phyloP scores from a whole-genome alignment of 1,140 invertebrate genomes.

The Trichonephila clavata region DNA sequence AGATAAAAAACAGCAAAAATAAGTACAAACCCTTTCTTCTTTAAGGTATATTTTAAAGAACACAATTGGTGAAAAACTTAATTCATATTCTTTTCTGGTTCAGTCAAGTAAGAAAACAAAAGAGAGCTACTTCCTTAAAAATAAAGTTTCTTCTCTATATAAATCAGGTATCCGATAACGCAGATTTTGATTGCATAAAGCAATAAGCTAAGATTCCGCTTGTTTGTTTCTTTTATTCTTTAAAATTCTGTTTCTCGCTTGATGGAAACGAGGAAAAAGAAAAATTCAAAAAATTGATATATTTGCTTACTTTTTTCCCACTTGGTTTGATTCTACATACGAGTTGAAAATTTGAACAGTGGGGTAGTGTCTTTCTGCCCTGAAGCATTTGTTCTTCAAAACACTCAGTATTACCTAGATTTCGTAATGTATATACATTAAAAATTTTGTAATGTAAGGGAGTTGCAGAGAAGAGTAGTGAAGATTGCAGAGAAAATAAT shows the following conservation, averaged over 20 bases:
- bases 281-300: background rate
- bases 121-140: background rate
- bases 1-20: too few relatives aligned
- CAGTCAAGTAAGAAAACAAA: background rate
- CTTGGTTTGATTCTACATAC: background rate
- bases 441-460: too few relatives aligned
- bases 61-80: background rate
- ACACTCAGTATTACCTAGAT: too few relatives aligned
- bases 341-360: too few relatives aligned
- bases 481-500: too few relatives aligned
- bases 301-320: background rate
- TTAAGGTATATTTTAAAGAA: background rate
- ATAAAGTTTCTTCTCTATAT: background rate
- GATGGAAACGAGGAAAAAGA: background rate
- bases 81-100: background rate
- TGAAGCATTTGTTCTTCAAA: too few relatives aligned
- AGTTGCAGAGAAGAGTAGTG: too few relatives aligned
- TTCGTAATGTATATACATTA: too few relatives aligned
- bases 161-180: conserved; percentile 2
- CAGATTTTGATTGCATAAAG: background rate
- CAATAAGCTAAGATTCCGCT: background rate
- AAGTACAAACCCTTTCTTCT: too few relatives aligned
- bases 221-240: background rate
- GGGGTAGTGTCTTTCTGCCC: too few relatives aligned
- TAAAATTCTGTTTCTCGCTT: background rate